A percentile compares a stretch with the other conserved stretches of the same genome.
These are phyloP conservation scores for Drosophila pectinifera DNA, from an alignment of 1,140 invertebrate species.

Conservation along the genomic window DNA sequence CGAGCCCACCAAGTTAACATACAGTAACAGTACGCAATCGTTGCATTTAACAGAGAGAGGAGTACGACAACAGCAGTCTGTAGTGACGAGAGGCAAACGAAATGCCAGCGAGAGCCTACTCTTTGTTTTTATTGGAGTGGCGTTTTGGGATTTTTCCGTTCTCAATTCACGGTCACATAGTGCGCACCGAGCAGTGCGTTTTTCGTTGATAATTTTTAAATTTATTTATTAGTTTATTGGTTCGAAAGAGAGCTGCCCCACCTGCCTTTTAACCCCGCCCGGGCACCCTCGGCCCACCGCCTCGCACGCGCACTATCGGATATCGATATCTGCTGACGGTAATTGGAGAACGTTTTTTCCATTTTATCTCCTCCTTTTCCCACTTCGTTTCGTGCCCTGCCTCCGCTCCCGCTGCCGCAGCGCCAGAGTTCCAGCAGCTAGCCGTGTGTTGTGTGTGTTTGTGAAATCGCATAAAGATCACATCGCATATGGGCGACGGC, in stretches of 20 bases:
- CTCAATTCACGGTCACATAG: constrained; percentile 42
- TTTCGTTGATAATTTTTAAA: constrained; percentile 83
- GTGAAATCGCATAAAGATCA: constrained; percentile 47
- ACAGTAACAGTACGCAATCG: too few species aligned
- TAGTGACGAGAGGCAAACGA: neutral
- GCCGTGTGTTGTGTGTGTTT: constrained; percentile 47
- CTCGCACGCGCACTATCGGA: constrained; percentile 37
- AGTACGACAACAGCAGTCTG: too few species aligned
- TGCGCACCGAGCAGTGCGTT: constrained; percentile 49
- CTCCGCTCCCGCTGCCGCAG: constrained; percentile 30
- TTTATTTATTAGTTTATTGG: constrained; percentile 81
- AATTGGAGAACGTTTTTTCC: constrained; percentile 83
- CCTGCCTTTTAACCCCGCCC: constrained; percentile 13
- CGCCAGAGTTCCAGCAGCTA: constrained; percentile 16
- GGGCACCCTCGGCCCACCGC: constrained; percentile 23
- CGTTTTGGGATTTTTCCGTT: constrained; percentile 23
- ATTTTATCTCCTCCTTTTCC: constrained; percentile 82
- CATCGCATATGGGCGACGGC: constrained; percentile 34
- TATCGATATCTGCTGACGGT: constrained; percentile 72
- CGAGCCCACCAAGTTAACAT: too few species aligned
- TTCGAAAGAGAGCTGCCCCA: constrained; percentile 55
- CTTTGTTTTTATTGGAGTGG: constrained; percentile 8
- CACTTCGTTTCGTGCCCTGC: constrained; percentile 75
- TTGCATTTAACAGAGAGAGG: too few species aligned
- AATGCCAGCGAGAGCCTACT: neutral